Evolutionary conservation across 2,888 invertebrate genomes (phyloP).

Genomic region (Plebejus anna): DNA sequence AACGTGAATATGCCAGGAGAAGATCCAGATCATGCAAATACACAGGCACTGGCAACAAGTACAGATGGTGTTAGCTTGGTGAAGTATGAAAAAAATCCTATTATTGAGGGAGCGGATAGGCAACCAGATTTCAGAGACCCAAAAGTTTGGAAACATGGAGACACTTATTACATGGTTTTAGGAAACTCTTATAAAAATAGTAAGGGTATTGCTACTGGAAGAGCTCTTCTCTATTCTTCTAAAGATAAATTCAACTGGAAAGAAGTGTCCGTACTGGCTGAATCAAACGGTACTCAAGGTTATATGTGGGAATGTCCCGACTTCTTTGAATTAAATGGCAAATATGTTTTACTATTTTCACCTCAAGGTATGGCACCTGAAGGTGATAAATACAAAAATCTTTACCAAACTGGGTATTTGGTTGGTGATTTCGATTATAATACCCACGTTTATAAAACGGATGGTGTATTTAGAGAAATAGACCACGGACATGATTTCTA

Average conservation of each 20-base stretch:
- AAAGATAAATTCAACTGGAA: constrained; percentile 55
- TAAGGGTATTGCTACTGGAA: constrained; percentile 50
- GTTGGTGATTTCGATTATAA: constrained; percentile 62
- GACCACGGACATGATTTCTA: constrained; percentile 70
- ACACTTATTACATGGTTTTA: constrained; percentile 64
- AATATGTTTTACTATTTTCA: constrained; percentile 62
- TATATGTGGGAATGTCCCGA: constrained; percentile 78
- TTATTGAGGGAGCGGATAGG: constrained; percentile 50
- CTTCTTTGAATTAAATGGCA: constrained; percentile 61
- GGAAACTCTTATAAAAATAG: constrained; percentile 54
- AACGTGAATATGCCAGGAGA: constrained; percentile 52
- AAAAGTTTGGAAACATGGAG: constrained; percentile 65
- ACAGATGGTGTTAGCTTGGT: constrained; percentile 55
- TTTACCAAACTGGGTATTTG: constrained; percentile 68
- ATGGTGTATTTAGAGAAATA: constrained; percentile 54
- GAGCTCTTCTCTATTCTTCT: constrained; percentile 58
- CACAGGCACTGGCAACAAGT: constrained; percentile 58
- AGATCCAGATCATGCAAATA: constrained; percentile 51
- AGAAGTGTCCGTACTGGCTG: constrained; percentile 48
- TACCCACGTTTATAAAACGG: constrained; percentile 48
- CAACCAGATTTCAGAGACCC: constrained; percentile 72
- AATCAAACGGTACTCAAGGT: constrained; percentile 59
- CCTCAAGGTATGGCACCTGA: constrained; percentile 61
- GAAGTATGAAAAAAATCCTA: constrained; percentile 59
- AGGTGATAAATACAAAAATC: constrained; percentile 58